These are phyloP conservation scores for Forbesichthys papilliferus DNA, from an alignment of 2,113 vertebrate species.

Conservation along the genomic window DNA sequence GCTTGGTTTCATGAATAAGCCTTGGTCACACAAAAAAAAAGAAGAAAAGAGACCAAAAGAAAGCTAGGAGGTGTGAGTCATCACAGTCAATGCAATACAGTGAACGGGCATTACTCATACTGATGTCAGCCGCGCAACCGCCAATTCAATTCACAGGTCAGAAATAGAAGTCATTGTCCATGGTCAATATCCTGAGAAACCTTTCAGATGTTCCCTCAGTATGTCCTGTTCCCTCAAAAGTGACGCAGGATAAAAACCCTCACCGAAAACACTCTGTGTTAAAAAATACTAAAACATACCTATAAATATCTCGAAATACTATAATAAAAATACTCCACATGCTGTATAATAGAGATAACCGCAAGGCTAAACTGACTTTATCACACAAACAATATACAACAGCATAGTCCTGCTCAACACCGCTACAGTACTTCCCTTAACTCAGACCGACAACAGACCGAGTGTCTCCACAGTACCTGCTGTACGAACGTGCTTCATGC, in stretches of 20 bases:
- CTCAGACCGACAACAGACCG: neutral
- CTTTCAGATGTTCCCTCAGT: slow-evolving; percentile 55
- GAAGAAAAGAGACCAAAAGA: slow-evolving; percentile 14
- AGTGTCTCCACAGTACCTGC: neutral
- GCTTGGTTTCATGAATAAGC: slow-evolving; percentile 40
- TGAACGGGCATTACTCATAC: slow-evolving; percentile 65
- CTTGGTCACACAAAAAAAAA: neutral
- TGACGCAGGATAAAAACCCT: slow-evolving; percentile 55
- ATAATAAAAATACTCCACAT: slow-evolving; percentile 2
- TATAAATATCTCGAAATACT: neutral
- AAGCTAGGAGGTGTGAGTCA: slow-evolving; percentile 64
- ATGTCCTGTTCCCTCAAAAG: slow-evolving; percentile 64
- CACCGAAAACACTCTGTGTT: slow-evolving; percentile 5
- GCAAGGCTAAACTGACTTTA: neutral
- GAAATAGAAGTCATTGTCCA: slow-evolving; percentile 63
- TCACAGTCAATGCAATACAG: slow-evolving; percentile 51
- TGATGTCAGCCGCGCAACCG: slow-evolving; percentile 59
- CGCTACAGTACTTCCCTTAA: neutral
- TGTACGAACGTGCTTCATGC: neutral
- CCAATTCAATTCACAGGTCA: slow-evolving; percentile 44
- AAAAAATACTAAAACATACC: neutral
- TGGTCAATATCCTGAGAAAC: slow-evolving; percentile 49
- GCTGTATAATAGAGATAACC: neutral
- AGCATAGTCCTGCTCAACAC: neutral
- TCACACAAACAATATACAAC: neutral